Percentiles rank a stretch among this genome's conserved stretches.
phyloP scores from a whole-genome alignment of 2,888 invertebrate species.

The Sphaerophoria rueppellii region DNA sequence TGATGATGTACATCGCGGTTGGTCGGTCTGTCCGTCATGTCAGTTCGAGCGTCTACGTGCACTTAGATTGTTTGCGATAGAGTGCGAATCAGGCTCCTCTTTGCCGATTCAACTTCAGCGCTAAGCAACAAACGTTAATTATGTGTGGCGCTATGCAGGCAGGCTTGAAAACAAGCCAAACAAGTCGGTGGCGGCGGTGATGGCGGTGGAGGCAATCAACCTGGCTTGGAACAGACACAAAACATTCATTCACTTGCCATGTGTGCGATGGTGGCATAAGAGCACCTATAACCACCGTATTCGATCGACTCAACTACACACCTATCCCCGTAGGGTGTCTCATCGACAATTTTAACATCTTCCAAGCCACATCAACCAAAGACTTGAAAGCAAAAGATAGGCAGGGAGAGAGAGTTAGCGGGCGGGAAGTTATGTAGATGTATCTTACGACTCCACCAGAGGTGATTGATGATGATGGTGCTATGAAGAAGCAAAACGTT shows the following conservation, averaged over 20 bases:
- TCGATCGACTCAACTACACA: slow-evolving; percentile 51
- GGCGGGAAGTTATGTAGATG: background rate
- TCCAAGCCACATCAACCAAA: background rate
- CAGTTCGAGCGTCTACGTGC: slow-evolving; percentile 26
- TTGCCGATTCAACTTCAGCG: background rate
- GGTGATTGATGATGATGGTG: slow-evolving; percentile 72
- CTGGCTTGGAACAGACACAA: slow-evolving; percentile 69
- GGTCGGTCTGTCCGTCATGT: slow-evolving; percentile 40
- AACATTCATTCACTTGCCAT: slow-evolving; percentile 73
- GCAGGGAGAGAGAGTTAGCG: background rate
- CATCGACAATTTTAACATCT: slow-evolving; percentile 36
- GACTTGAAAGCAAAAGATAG: too few relatives aligned
- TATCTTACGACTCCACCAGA: slow-evolving; percentile 43
- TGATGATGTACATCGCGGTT: slow-evolving; percentile 44
- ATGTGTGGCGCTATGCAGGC: slow-evolving; percentile 73
- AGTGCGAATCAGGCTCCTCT: slow-evolving; percentile 50
- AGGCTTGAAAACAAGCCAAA: slow-evolving; percentile 42
- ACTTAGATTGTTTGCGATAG: slow-evolving; percentile 38
- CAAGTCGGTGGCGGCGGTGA: background rate
- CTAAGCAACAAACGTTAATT: slow-evolving; percentile 60
- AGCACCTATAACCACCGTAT: slow-evolving; percentile 59
- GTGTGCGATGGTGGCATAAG: slow-evolving; percentile 61
- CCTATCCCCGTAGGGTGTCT: background rate
- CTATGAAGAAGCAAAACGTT: slow-evolving; percentile 70
- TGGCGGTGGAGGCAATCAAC: slow-evolving; percentile 59